Evolutionary conservation across 2,888 invertebrate species (phyloP), one percentile per base, ranked within the genome.

Genomic region (Vannuccia rotundouncinata): DNA sequence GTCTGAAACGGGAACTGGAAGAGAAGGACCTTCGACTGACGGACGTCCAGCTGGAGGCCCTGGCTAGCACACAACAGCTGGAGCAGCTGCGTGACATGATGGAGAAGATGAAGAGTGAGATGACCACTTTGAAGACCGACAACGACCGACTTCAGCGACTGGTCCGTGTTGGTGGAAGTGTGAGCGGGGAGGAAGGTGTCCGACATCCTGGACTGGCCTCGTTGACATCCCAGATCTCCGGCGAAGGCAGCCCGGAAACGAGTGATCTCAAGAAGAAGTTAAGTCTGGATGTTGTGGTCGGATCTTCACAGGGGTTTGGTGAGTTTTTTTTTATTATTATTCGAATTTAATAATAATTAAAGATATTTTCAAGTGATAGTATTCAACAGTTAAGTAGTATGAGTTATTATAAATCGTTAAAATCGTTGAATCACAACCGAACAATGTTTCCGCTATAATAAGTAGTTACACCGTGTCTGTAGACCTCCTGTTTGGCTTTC

Each of bases 21-120:
- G 96, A 98, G 86, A 97, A 97, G 88, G 98, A 99, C 88, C 91
- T 95, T 86, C 95, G 95, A 82, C 90, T 99, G 83, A 97, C 97
- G 0, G 98, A 99, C 88, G 95, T 97, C 82, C 91, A 97, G 82
- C 90, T 99, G 82, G 98, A 99, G 88, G 97, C 98, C 2, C 90
- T 99, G 31, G 95, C 95, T 84, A 95, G 96, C 0, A 97, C 97
- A 0, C 96, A 97, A 88, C 97, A 99, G 88, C 90, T 99, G 80
- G 97, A 98, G 88, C 95, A 94, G 84, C 91, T 98, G 27, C 93
- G 95, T 87, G 98, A 99, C 86, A 95, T 95, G 78, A 95, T 99
- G 86, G 94, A 93, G 88, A 95, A 95, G 89, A 95, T 98, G 94
- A 92, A 95, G 90, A 94, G 92, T 88, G 97, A 99, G 89, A 97